phyloP scores from a whole-genome alignment of 1,140 invertebrate genomes.

The Macrotrachela quadricornifera region DNA sequence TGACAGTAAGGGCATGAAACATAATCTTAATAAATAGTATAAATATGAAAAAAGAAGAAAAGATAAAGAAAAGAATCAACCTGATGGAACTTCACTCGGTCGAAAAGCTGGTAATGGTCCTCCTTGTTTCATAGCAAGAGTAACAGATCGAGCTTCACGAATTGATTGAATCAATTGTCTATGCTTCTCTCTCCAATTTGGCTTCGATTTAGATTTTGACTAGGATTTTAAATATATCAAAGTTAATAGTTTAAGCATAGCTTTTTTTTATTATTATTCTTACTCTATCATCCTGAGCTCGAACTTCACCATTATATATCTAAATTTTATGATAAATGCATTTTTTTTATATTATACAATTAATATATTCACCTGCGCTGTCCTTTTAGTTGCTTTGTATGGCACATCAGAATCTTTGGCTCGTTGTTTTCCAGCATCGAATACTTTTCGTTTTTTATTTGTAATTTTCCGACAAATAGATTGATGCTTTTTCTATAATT shows the following conservation, averaged over 20 bases:
- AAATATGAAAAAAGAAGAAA: no score
- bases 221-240: background rate
- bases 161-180: constrained; percentile 38
- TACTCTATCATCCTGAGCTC: background rate
- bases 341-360: no score
- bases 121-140: constrained; percentile 19
- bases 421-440: constrained; percentile 61
- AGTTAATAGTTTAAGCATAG: background rate
- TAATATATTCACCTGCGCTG: constrained; percentile 1
- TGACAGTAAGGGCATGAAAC: constrained; percentile 52
- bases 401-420: constrained; percentile 46
- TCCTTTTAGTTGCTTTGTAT: constrained; percentile 14
- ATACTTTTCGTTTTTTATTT: constrained; percentile 55
- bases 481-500: constrained; percentile 40
- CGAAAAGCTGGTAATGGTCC: constrained; percentile 23
- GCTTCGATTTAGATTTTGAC: constrained; percentile 11
- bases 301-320: no score
- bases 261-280: background rate
- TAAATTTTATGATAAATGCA: no score
- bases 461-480: constrained; percentile 51
- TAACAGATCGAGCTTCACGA: constrained; percentile 33
- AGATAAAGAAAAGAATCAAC: no score
- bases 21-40: constrained; percentile 14
- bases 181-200: constrained; percentile 38
- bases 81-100: constrained; percentile 19